Evolutionary conservation across 2,113 vertebrate genomes (phyloP), one percentile per base, ranked within the genome.

Genomic region (Rostratula benghalensis): DNA sequence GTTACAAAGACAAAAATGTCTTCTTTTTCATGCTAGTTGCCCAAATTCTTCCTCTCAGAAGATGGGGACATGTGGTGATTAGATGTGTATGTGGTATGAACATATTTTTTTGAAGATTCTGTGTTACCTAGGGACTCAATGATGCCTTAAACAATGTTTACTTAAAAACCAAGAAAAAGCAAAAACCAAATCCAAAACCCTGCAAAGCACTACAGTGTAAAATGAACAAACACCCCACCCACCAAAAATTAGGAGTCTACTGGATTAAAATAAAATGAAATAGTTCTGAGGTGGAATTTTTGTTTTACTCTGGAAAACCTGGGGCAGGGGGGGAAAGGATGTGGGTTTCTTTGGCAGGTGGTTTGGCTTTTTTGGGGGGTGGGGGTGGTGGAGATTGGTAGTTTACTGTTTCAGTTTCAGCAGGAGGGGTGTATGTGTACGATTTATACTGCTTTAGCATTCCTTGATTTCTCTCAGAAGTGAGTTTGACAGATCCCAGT

Each of bases 321-420:
- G 10, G 1, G 3, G 8, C n/a, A n/a, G n/a, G n/a, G n/a, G 9
- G 39, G 39, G 20, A 7, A 30, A 59, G 17, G 8, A 39, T 54
- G 21, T 46, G 30, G 24, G 11, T 76, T 31, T 39, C 6, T 65
- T 63, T 0, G 0, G 5, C 35, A 25, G 10, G 3, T 35, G 7
- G 43, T 39, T 37, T 24, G 35, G 45, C 21, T 41, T 35, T 21
- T 67, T 24, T 33, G 45, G 33, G 56, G 28, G 9, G 2, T 7
- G 24, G 50, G 13, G 13, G 24, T 4, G 51, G 51, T 6, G 51
- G 28, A 27, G 27, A 45, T 18, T 9, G 1, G 17, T 51, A 8
- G 8, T 83, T 81, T 67, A 22, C 8, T 71, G 11, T 31, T 84
- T 12, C 53, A n/a, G 48, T 53, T 76, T 91, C 39, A 82, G 45